Evolutionary conservation across 1,140 invertebrate genomes (phyloP).

Genomic region (Eufriesea mexicana): DNA sequence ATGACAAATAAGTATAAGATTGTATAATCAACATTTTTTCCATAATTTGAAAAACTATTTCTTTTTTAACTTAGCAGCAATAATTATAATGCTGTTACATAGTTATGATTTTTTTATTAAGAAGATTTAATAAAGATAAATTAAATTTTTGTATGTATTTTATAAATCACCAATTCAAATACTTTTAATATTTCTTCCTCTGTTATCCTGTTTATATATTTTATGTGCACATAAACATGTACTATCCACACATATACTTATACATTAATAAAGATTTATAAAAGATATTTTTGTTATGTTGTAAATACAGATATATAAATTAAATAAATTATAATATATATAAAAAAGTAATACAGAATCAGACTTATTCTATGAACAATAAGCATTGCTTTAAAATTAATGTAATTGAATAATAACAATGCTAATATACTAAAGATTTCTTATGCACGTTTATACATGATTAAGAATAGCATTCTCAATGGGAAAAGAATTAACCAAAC

Average conservation of each 20-base stretch:
- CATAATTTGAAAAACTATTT: not conserved
- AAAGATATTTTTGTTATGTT: slow-evolving; percentile 25
- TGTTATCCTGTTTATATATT: slow-evolving; percentile 9
- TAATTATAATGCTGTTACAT: not conserved
- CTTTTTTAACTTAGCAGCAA: not conserved
- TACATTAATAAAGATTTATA: slow-evolving; percentile 28
- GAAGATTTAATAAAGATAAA: not conserved
- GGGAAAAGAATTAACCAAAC: slow-evolving; percentile 50
- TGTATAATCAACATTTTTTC: not conserved
- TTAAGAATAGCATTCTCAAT: slow-evolving; percentile 26
- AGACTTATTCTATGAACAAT: slow-evolving; percentile 12
- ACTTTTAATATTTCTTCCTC: not conserved
- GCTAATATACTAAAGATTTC: not conserved
- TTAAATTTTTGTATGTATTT: not conserved
- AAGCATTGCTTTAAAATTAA: slow-evolving; percentile 11
- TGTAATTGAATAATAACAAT: slow-evolving; percentile 16
- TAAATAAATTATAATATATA: slow-evolving; percentile 38
- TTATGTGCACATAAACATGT: not conserved
- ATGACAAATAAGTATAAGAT: not conserved
- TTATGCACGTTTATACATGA: slow-evolving; percentile 19
- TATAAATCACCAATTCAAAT: not conserved
- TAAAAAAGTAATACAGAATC: slow-evolving; percentile 17
- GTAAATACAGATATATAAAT: slow-evolving; percentile 18
- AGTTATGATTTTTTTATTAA: too few species aligned
- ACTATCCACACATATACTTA: slow-evolving; percentile 7